These are phyloP conservation scores for Tortrix viridana DNA, from an alignment of 2,888 invertebrate species.

Conservation along the genomic window DNA sequence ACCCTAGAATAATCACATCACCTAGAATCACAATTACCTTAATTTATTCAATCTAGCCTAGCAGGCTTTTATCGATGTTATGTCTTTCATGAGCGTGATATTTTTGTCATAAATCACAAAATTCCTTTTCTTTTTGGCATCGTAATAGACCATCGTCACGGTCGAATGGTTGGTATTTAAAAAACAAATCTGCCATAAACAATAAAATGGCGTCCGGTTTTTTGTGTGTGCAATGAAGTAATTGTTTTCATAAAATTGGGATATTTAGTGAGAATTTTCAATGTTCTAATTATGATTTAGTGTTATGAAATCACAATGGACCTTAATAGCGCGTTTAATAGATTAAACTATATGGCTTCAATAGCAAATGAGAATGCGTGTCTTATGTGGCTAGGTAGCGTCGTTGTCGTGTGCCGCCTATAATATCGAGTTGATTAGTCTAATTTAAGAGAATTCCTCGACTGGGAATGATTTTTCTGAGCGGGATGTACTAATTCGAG, in stretches of 20 bases:
- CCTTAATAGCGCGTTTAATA: conserved; percentile 47
- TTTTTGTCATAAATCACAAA: conserved; percentile 26
- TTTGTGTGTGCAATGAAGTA: conserved; percentile 82
- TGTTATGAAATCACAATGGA: conserved; percentile 49
- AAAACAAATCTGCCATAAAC: conserved; percentile 71
- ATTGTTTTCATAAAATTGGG: conserved; percentile 72
- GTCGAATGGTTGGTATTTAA: conserved; percentile 41
- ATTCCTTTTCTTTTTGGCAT: conserved; percentile 20
- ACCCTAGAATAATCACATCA: too few species aligned
- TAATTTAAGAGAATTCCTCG: conserved; percentile 58
- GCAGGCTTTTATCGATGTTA: background rate
- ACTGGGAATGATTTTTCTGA: conserved; percentile 48
- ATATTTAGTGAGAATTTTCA: conserved; percentile 51
- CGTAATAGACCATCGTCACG: conserved; percentile 30
- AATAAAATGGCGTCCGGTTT: conserved; percentile 84
- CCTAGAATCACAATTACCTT: background rate
- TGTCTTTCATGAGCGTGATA: background rate
- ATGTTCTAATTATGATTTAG: conserved; percentile 44
- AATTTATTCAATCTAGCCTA: background rate
- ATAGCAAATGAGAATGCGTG: conserved; percentile 66
- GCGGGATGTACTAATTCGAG: conserved; percentile 46
- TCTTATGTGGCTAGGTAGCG: conserved; percentile 71
- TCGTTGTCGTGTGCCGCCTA: conserved; percentile 78
- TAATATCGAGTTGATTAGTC: conserved; percentile 66
- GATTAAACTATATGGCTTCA: conserved; percentile 45